Conservation (phyloP, 2,113 vertebrate species). For the Cephalophus harveyi region DNA sequence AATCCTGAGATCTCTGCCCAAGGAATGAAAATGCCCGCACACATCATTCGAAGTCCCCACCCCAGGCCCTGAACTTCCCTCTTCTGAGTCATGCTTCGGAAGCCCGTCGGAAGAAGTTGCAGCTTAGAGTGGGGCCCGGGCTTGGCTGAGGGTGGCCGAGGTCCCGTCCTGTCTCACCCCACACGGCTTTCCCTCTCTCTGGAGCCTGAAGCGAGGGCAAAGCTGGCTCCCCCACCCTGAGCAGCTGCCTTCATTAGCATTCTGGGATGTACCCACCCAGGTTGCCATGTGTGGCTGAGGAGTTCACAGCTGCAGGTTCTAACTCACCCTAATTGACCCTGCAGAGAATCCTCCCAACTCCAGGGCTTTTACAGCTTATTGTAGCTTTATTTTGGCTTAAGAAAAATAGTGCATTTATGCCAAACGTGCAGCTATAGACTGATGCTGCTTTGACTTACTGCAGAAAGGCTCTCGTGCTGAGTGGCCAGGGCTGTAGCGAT, state of each 20-base stretch:
- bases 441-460: not conserved
- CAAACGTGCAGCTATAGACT: not conserved
- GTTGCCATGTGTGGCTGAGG: not conserved
- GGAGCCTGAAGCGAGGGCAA: not conserved
- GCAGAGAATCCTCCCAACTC: not conserved
- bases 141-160: too few species aligned
- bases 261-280: not conserved
- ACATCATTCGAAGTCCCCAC: not conserved
- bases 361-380: not conserved
- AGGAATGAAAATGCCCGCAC: not conserved
- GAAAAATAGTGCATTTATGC: conserved; percentile 1
- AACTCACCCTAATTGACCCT: conserved; percentile 39
- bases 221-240: not conserved
- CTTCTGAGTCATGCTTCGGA: not conserved
- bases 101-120: not conserved
- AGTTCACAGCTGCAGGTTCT: not conserved
- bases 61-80: not conserved
- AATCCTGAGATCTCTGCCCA: not conserved
- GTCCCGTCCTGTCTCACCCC: not conserved
- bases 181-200: not conserved
- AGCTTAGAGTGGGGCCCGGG: not conserved
- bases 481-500: not conserved
- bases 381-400: conserved; percentile 20
- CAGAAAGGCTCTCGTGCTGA: not conserved
- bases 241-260: not conserved